Evolutionary conservation across 2,113 vertebrate species (phyloP).

Genomic region (Cinclus mexicanus): DNA sequence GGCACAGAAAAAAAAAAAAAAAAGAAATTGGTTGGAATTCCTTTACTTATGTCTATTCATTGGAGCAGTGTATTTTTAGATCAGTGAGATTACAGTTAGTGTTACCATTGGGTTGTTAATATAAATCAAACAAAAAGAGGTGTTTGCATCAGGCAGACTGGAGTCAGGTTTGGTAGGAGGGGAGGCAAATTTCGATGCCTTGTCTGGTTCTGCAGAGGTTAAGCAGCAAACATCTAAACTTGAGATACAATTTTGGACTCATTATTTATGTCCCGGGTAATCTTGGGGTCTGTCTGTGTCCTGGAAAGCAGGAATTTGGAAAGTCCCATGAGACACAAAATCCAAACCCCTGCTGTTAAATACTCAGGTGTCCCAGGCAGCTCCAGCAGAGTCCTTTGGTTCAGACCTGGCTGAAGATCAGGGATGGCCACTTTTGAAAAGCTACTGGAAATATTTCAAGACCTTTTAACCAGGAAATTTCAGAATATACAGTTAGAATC

Average conservation of each 20-base stretch:
- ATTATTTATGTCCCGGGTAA: no score
- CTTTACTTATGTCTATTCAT: background rate
- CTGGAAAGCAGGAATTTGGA: background rate
- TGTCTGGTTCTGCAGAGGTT: background rate
- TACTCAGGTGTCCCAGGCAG: background rate
- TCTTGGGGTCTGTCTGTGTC: background rate
- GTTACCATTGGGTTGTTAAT: background rate
- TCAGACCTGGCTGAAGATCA: background rate
- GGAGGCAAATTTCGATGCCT: background rate
- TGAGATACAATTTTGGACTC: background rate
- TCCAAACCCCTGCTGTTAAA: accelerated
- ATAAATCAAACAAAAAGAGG: background rate
- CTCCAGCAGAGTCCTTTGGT: background rate
- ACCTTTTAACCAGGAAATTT: background rate
- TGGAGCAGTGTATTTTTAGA: background rate
- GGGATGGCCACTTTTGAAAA: background rate
- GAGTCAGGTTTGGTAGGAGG: background rate
- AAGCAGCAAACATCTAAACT: background rate
- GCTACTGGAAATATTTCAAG: background rate
- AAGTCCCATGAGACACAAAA: no score
- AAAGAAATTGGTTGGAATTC: background rate
- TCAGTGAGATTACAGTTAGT: background rate
- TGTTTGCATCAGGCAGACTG: background rate
- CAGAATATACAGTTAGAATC: background rate
- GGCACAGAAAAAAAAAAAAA: background rate